Base-by-base conservation (phyloP, 2,888 invertebrate species). In the Autographa pulchrina region DNA sequence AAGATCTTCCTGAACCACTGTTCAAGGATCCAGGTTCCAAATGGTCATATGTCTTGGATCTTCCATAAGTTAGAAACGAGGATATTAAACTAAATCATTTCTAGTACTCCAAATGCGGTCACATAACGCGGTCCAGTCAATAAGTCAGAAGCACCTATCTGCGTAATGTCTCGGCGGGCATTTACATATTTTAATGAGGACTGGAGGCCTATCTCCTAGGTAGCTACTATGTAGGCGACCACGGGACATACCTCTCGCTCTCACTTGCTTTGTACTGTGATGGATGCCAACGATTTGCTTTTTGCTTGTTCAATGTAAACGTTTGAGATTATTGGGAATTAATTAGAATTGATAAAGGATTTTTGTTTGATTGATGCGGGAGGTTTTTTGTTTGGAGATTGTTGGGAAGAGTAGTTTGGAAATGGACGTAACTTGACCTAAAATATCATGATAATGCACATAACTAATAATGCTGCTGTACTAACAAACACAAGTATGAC, bases 171-270 rank as follows among this genome's bases (percentile, higher is more conserved):
- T 94, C 90, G 84, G 89, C 87, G 85, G 84, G 87, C 92, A 95
- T 96, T 96, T 95, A 95, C 95, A 96, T 96, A 96, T 96, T 95
- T 96, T 96, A 96, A 96, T 96, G 96, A 96, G 95, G 92, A 88
- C 89, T 84, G 88, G 84, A 84, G 89, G 91, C 91, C 94, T 95
- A 95, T 95, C 94, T 92, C 86, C 84, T 79, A 81, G 79, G 84
- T 85, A 79, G 80, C 81, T 83, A 85, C 85, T 74, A 76, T 62
- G 74, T 84, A 84, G 85, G 83, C 82, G 72, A 72, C 52, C 77
- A 63, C 75, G 80, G 80, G 78, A 78, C 82, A 80, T 73, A 84
- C 81, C 83, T 84, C 77, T 77, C 54, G 70, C 78, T 82, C 82
- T 82, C 77, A 76, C 72, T 72, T 62, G 77, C 70, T 72, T 74